phyloP scores from a whole-genome alignment of 2,113 vertebrate species.

The Loxodonta africana region DNA sequence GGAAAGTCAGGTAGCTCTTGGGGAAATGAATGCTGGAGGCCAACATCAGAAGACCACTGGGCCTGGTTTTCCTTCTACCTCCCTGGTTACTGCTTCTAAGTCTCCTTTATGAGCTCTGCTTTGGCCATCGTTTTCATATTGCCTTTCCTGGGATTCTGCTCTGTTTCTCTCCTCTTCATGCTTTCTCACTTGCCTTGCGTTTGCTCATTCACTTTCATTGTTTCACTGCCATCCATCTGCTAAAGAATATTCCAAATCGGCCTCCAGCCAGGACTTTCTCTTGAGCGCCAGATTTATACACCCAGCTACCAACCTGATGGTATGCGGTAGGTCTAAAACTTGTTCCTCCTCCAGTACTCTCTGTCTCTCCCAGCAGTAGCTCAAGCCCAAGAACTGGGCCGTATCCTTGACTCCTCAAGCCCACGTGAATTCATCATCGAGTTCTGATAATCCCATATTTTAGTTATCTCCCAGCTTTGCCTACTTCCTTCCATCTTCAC shows the following conservation, averaged over 20 bases:
- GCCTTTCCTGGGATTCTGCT: slow-evolving; percentile 1
- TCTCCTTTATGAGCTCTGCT: not conserved
- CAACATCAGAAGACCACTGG: not conserved
- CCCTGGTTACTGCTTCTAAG: not conserved
- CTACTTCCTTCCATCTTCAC: slow-evolving; percentile 42
- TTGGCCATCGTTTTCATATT: not conserved
- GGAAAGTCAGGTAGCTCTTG: not conserved
- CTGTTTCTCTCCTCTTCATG: slow-evolving; percentile 47
- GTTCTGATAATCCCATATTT: not conserved
- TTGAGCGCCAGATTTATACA: not conserved
- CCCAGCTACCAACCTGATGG: not conserved
- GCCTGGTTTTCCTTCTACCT: not conserved
- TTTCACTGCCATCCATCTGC: slow-evolving; percentile 34
- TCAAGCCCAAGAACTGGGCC: not conserved
- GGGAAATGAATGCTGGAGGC: not conserved
- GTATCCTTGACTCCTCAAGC: not conserved
- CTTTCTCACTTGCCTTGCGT: slow-evolving; percentile 47
- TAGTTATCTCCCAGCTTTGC: not conserved
- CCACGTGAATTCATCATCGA: not conserved
- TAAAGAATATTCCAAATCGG: slow-evolving; percentile 1
- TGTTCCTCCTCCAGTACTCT: not conserved
- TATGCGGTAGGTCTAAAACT: not conserved
- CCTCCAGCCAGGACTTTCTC: slow-evolving; percentile 24
- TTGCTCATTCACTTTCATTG: not conserved
- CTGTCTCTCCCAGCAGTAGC: not conserved